Evolutionary conservation across 2,113 vertebrate species (phyloP).

Genomic region (Chaetura pelagica): DNA sequence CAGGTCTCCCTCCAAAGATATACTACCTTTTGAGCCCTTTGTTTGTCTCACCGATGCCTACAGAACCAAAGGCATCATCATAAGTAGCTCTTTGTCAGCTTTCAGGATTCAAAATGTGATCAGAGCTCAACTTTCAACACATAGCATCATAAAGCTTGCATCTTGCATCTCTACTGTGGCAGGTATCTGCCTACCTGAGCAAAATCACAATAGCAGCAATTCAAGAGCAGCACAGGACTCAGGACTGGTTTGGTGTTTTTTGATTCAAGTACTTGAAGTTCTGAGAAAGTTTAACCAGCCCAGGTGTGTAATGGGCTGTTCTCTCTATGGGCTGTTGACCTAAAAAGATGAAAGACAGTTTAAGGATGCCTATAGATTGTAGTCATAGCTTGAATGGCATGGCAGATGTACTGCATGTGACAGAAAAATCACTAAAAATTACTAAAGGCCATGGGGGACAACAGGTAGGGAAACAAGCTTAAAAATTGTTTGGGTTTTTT

Average conservation of each 20-base stretch:
- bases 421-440: neutral
- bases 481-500: accelerated
- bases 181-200: neutral
- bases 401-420: neutral
- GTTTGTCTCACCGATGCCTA: neutral
- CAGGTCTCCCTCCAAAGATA: neutral
- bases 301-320: neutral
- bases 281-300: neutral
- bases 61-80: neutral
- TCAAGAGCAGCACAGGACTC: neutral
- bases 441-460: neutral
- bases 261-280: neutral
- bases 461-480: neutral
- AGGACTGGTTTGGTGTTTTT: neutral
- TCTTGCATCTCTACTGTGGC: neutral
- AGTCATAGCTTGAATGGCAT: neutral
- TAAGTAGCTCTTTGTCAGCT: neutral
- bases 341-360: neutral
- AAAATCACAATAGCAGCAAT: neutral
- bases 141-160: neutral
- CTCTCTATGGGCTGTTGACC: neutral
- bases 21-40: neutral
- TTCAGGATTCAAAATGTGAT: neutral
- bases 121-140: neutral
- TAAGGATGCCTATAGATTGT: neutral